Base-by-base conservation (phyloP, 2,113 vertebrate genomes). In the Equus quagga region DNA sequence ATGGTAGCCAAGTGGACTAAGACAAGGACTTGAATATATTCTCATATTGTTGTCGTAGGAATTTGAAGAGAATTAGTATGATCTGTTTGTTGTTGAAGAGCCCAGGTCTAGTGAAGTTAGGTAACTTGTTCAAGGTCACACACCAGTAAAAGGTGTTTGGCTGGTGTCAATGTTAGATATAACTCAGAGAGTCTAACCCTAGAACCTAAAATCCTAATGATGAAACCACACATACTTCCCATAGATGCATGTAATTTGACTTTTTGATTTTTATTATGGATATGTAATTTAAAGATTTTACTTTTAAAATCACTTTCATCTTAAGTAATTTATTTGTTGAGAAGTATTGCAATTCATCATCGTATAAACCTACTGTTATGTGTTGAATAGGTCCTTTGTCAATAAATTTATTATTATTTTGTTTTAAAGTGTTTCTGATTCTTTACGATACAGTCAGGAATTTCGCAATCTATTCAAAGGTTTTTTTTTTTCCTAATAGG, bases 401-500 rank as follows among this genome's bases (percentile, higher is more conserved):
- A 60, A 89, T 92, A 80, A 70, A 64, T 95, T 64, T 94, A 85
- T 96, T 60, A 79, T 83, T 62, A 83, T 89, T 93, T 91, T 94
- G 6, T 96, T 93, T 97, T 76, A 88, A 88, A 92, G n/a, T 0
- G 8, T 26, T 65, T 69, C 2, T 51, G 56, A 69, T 51, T 69
- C 46, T 94, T 36, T 96, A 91, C 67, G 65, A 41, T 73, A 31
- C 12, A 67, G 75, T 41, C n/a, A 96, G 70, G 33, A 84, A 92
- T 88, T 96, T 92, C 89, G 26, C n/a, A 84, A 46, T 88, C 31
- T 49, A 69, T 69, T 96, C 72, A 84, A 28, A 90, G 51, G 54
- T 13, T 5, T 81, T 88, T 87, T 70, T 28, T 11, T 56, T 24
- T 1, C 33, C 6, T 90, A 96, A 94, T 84, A 88, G 36, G 73